phyloP scores from a whole-genome alignment of 2,888 invertebrate genomes.

The Abscondita cerata region DNA sequence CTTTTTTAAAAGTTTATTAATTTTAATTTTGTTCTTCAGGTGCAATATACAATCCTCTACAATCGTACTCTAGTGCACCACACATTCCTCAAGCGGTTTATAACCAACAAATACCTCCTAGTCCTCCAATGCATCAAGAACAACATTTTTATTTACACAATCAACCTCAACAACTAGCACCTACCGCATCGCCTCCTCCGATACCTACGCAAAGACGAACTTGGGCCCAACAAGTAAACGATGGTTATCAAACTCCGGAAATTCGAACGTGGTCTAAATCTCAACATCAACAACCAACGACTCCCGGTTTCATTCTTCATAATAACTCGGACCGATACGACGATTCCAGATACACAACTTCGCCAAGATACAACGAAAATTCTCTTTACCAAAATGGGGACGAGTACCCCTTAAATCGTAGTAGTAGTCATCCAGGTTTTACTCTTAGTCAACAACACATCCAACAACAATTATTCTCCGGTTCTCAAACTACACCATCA shows the following conservation, averaged over 20 bases:
- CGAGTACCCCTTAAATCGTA: conserved; percentile 63
- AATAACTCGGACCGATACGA: conserved; percentile 58
- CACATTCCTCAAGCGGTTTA: conserved; percentile 64
- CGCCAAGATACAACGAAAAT: conserved; percentile 26
- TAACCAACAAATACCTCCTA: conserved; percentile 57
- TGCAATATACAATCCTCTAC: conserved; percentile 49
- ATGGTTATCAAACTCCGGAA: conserved; percentile 47
- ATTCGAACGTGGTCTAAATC: conserved; percentile 56
- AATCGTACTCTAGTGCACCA: conserved; percentile 58
- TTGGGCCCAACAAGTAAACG: conserved; percentile 67
- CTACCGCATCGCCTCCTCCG: conserved; percentile 59
- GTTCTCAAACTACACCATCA: conserved; percentile 62
- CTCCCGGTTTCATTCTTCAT: conserved; percentile 71
- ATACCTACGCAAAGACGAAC: conserved; percentile 67
- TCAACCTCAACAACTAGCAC: conserved; percentile 61
- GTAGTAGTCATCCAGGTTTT: conserved; percentile 66
- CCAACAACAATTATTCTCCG: conserved; percentile 60
- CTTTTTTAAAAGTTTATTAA: not conserved
- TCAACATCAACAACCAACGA: conserved; percentile 35
- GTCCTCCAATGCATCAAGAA: conserved; percentile 45
- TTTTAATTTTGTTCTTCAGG: conserved; percentile 31
- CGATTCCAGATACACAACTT: conserved; percentile 44
- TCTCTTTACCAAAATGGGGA: conserved; percentile 69
- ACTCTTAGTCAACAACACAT: conserved; percentile 62
- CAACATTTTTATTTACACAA: conserved; percentile 82